phyloP scores from a whole-genome alignment of 1,140 invertebrate species.

The Orchesella cincta region DNA sequence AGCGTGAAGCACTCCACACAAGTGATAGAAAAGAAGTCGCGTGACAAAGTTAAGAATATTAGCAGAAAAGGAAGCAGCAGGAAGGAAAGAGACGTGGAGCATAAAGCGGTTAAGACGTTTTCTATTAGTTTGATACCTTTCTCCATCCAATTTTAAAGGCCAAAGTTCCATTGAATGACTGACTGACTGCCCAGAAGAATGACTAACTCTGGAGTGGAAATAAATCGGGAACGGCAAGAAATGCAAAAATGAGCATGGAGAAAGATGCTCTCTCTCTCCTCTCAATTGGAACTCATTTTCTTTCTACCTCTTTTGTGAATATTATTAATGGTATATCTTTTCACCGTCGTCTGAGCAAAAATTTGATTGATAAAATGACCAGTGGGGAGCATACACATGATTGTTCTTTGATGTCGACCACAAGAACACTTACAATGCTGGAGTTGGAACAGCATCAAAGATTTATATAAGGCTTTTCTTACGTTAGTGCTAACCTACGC shows the following conservation, averaged over 20 bases:
- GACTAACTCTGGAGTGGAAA: background rate
- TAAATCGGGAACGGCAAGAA: background rate
- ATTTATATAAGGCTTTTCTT: too few relatives aligned
- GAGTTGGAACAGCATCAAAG: too few relatives aligned
- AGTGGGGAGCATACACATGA: too few relatives aligned
- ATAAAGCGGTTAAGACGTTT: background rate
- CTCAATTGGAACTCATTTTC: background rate
- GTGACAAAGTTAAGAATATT: too few relatives aligned
- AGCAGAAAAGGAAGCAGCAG: background rate
- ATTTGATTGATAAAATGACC: too few relatives aligned
- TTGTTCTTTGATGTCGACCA: too few relatives aligned
- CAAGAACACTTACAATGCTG: too few relatives aligned
- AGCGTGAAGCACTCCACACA: too few relatives aligned
- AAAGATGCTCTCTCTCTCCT: background rate
- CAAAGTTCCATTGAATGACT: background rate
- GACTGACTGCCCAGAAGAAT: background rate
- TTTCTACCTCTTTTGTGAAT: background rate
- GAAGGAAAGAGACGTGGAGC: background rate
- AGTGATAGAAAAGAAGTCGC: too few relatives aligned
- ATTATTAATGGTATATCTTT: background rate
- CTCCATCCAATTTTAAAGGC: background rate
- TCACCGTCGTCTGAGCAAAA: too few relatives aligned
- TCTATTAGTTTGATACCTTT: background rate
- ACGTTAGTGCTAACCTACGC: too few relatives aligned
- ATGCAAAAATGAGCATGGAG: background rate